Evolutionary conservation across 2,113 vertebrate species (phyloP).

Genomic region (Chloebia gouldiae): DNA sequence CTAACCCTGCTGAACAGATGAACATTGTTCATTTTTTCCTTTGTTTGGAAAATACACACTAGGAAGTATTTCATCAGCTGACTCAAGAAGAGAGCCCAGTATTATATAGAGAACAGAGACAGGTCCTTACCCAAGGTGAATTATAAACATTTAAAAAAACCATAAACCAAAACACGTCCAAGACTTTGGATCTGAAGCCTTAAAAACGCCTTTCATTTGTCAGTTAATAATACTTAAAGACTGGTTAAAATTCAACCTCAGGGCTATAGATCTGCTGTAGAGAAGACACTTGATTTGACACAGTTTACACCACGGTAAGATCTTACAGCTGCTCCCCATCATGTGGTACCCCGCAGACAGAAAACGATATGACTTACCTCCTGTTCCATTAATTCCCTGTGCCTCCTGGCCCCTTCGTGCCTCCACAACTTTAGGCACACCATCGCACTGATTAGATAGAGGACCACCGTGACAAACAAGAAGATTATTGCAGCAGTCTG

Average conservation of each 20-base stretch:
- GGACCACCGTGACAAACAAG: slow-evolving; percentile 83
- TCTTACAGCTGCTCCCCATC: background rate
- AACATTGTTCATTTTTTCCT: background rate
- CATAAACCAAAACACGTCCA: background rate
- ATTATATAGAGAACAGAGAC: background rate
- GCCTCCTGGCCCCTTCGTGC: slow-evolving; percentile 85
- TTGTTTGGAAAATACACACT: background rate
- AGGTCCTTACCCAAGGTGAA: background rate
- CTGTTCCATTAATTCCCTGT: slow-evolving; percentile 71
- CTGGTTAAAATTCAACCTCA: background rate
- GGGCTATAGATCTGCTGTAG: background rate
- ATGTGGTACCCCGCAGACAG: rapidly evolving
- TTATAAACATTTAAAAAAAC: background rate
- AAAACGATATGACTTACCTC: slow-evolving; percentile 71
- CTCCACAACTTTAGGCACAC: slow-evolving; percentile 91
- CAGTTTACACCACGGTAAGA: rapidly evolving
- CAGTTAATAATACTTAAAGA: background rate
- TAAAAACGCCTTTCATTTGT: background rate
- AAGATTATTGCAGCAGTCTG: slow-evolving; percentile 91
- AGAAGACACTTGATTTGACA: rapidly evolving
- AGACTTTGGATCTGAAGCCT: background rate
- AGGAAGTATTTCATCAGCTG: background rate
- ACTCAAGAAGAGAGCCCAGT: background rate
- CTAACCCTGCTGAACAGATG: background rate
- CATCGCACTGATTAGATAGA: slow-evolving; percentile 84